Percentiles rank a stretch among this genome's conserved stretches.
These are phyloP conservation scores for Drosophila virilis DNA, from an alignment of 1,140 invertebrate genomes.

Conservation along the genomic window DNA sequence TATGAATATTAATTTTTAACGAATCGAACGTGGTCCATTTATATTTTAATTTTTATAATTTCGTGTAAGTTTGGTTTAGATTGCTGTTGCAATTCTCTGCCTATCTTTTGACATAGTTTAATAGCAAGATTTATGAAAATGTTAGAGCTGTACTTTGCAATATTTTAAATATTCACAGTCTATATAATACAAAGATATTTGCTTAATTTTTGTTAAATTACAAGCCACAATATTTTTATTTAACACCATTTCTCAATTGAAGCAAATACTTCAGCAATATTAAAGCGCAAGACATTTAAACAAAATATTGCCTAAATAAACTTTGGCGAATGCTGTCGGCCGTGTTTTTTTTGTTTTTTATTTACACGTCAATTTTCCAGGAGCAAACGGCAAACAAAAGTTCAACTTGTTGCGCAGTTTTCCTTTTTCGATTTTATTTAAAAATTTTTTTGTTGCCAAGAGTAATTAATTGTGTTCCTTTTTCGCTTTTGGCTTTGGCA, in stretches of 20 bases:
- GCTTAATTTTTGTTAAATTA: too few relatives aligned
- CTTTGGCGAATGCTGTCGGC: background rate
- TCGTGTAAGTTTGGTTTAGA: too few relatives aligned
- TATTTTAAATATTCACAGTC: too few relatives aligned
- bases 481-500: constrained; percentile 45
- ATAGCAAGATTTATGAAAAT: too few relatives aligned
- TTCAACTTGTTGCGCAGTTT: constrained; percentile 70
- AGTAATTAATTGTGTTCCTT: constrained; percentile 77
- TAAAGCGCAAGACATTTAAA: background rate
- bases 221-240: too few relatives aligned
- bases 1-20: too few relatives aligned
- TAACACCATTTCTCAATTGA: too few relatives aligned
- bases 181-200: too few relatives aligned
- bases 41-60: too few relatives aligned
- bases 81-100: too few relatives aligned
- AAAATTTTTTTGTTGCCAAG: constrained; percentile 23
- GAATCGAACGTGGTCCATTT: too few relatives aligned
- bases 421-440: constrained; percentile 30
- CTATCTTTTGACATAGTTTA: background rate
- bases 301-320: constrained; percentile 16
- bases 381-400: constrained; percentile 52
- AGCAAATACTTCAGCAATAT: background rate
- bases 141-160: too few relatives aligned
- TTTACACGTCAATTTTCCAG: constrained; percentile 62
- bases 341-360: constrained; percentile 19